Evolutionary conservation across 2,888 invertebrate species (phyloP), one percentile per base, ranked within the genome.

Genomic region (Ryuthela nishihirai): DNA sequence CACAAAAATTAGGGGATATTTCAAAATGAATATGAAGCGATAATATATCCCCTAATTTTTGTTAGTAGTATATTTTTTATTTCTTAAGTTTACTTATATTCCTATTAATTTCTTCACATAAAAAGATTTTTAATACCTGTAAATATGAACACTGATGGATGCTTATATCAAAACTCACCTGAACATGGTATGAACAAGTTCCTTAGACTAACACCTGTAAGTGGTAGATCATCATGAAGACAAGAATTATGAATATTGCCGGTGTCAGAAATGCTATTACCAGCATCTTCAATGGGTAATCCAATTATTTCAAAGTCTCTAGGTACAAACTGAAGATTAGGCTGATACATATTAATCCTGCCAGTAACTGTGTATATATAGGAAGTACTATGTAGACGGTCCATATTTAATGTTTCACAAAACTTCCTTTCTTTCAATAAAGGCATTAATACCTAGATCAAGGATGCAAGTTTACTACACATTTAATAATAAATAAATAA

Each of bases 321-420:
- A 0, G 94, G 90, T 17, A 95, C 82, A 73, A 85, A 89, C 76
- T 98, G 97, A 34, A 99, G 75, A 76, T 91, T 95, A 1, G 97
- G 98, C 71, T 92, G 91, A 60, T 84, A 82, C 87, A 97, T 91
- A 54, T 87, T 83, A 64, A 98, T 84, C 60, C 98, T 80, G 1
- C 98, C 81, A 4, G 80, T 80, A 4, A 76, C 73, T 2, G 79
- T 76, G 62, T 74, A 76, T 42, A 69, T 68, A 17, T 70, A 66
- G 44, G 70, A 74, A 9, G 49, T 44, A 10, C 73, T 69, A 50
- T 67, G 68, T 39, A 74, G 62, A 38, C 72, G 65, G 44, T 69
- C 54, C 49, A 68, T 76, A 15, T 70, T 62, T 21, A 71, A 58
- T n/a, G 48, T 44, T 2, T 52, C 40, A 26, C 66, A 52, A 36